Percentiles rank a stretch among this genome's conserved stretches.
Conservation (phyloP, 1,140 invertebrate genomes). For the Cydia amplana region DNA sequence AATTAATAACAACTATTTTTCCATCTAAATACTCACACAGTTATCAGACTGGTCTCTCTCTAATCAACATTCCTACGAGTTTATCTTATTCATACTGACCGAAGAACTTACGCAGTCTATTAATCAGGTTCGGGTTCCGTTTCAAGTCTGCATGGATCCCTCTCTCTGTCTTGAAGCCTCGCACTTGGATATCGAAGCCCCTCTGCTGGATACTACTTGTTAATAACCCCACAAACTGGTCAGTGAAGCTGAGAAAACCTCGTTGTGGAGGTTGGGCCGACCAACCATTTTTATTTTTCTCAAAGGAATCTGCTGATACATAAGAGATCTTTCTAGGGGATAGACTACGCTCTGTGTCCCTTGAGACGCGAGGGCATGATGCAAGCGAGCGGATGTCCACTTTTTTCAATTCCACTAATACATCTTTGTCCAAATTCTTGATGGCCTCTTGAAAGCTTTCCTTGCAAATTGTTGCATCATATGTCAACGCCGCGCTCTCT, state of each 20-base stretch:
- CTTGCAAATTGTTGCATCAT: conserved; percentile 63
- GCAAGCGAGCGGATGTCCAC: conserved; percentile 58
- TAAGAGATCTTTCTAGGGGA: conserved; percentile 67
- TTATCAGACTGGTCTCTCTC: conserved; percentile 5
- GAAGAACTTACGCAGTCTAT: conserved; percentile 81
- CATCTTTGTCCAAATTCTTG: conserved; percentile 73
- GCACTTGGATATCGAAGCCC: conserved; percentile 79
- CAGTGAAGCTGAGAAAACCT: conserved; percentile 53
- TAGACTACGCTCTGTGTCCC: conserved; percentile 39
- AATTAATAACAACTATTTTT: background rate
- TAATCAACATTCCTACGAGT: conserved; percentile 7
- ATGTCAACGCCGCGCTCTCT: conserved; percentile 46
- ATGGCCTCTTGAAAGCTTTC: conserved; percentile 68
- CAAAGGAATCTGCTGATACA: conserved; percentile 66
- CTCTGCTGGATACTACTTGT: conserved; percentile 48
- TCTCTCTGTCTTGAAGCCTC: conserved; percentile 88
- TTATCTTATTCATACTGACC: conserved; percentile 61
- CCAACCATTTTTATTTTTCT: conserved; percentile 73
- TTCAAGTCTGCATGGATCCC: conserved; percentile 84
- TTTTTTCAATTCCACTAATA: conserved; percentile 63
- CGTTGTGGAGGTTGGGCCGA: background rate
- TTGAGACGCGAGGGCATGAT: conserved; percentile 44
- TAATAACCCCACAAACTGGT: conserved; percentile 64
- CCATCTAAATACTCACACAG: background rate
- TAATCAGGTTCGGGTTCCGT: conserved; percentile 84